phyloP scores from a whole-genome alignment of 2,888 invertebrate species.

The Papilio protenor region DNA sequence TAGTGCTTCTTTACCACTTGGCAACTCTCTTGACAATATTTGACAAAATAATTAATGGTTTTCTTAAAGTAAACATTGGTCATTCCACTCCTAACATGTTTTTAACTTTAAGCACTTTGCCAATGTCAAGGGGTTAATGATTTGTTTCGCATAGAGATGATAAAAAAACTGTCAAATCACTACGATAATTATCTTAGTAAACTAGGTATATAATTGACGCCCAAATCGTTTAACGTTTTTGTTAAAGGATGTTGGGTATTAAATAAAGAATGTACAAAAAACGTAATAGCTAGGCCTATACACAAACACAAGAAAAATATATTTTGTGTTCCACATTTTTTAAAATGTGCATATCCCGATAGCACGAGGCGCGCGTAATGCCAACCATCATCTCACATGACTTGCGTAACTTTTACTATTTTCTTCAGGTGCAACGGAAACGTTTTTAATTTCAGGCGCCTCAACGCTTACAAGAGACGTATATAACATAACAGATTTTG shows the following conservation, averaged over 20 bases:
- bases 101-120: neutral
- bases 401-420: too few relatives aligned
- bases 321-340: neutral
- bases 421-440: too few relatives aligned
- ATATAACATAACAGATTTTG: too few relatives aligned
- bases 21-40: neutral
- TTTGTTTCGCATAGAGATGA: slow-evolving; percentile 10
- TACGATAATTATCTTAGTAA: neutral
- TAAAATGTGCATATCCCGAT: neutral
- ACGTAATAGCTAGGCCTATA: neutral
- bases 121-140: slow-evolving; percentile 6
- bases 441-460: too few relatives aligned
- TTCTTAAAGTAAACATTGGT: neutral
- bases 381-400: too few relatives aligned
- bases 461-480: too few relatives aligned
- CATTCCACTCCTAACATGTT: neutral
- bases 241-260: neutral
- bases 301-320: too few relatives aligned
- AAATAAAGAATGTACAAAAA: neutral
- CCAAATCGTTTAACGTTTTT: neutral
- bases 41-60: neutral
- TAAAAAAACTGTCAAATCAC: slow-evolving; percentile 1
- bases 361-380: neutral
- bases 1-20: neutral
- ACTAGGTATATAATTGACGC: neutral